These are phyloP conservation scores for Xenopus laevis DNA, from an alignment of 2,113 vertebrate genomes.

Conservation along the genomic window DNA sequence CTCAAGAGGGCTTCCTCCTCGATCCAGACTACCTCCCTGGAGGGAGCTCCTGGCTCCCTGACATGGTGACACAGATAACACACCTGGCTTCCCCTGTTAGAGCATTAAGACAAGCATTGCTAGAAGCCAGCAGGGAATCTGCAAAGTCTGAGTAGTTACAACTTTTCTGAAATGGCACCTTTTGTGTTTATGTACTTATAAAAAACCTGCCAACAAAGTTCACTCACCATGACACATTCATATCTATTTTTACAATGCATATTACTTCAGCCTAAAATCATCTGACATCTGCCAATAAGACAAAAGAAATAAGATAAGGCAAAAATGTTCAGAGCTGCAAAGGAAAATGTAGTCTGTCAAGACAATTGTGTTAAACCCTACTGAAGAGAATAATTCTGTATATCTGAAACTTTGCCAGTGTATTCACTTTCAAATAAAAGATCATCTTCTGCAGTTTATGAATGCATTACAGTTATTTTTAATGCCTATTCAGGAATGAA, in stretches of 20 bases:
- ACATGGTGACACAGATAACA: too few relatives aligned
- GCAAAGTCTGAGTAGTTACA: too few relatives aligned
- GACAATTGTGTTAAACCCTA: conserved; percentile 1
- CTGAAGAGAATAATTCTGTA: background rate
- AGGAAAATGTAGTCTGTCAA: conserved; percentile 4
- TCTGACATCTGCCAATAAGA: conserved; percentile 14
- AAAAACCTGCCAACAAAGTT: too few relatives aligned
- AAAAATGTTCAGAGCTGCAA: background rate
- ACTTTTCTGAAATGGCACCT: too few relatives aligned
- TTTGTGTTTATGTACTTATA: too few relatives aligned
- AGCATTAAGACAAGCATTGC: too few relatives aligned
- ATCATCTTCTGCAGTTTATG: background rate
- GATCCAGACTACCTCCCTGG: too few relatives aligned
- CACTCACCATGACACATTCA: background rate
- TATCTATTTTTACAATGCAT: conserved; percentile 6
- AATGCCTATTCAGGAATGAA: background rate
- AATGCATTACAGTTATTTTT: background rate
- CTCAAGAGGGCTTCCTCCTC: too few relatives aligned
- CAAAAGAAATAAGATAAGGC: conserved; percentile 4
- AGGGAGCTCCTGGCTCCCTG: too few relatives aligned
- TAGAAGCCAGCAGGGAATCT: too few relatives aligned
- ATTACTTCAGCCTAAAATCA: background rate
- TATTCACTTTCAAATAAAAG: conserved; percentile 2
- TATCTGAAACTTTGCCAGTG: conserved; percentile 1
- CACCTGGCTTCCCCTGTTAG: too few relatives aligned